Evolutionary conservation across 2,888 invertebrate genomes (phyloP).

Genomic region (Acleris laterana): DNA sequence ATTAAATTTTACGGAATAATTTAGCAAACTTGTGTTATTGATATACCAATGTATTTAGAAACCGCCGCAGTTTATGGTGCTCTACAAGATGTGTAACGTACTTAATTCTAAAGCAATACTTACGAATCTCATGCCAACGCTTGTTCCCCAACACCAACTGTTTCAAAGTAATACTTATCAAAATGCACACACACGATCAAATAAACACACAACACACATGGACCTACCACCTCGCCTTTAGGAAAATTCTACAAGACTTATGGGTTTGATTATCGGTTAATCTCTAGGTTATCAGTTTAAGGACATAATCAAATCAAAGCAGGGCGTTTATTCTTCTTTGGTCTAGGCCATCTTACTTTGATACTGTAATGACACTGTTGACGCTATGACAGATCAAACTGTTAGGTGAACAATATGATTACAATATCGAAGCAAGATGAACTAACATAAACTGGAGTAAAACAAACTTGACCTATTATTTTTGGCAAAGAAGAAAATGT

Average conservation of each 20-base stretch:
- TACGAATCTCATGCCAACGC: conserved; percentile 67
- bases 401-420: too few species aligned
- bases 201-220: conserved; percentile 50
- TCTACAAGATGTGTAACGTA: conserved; percentile 45
- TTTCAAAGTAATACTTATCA: conserved; percentile 59
- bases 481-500: neutral
- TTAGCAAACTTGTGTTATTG: conserved; percentile 12
- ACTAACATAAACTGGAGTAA: too few species aligned
- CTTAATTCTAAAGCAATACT: conserved; percentile 68
- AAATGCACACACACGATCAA: conserved; percentile 66
- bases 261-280: too few species aligned
- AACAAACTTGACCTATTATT: too few species aligned
- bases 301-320: too few species aligned
- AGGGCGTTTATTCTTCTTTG: too few species aligned
- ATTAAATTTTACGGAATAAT: too few species aligned
- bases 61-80: conserved; percentile 12
- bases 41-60: conserved; percentile 7
- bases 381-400: too few species aligned
- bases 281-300: too few species aligned
- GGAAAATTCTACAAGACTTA: conserved; percentile 26
- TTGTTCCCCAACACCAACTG: conserved; percentile 82
- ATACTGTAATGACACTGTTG: too few species aligned
- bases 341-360: too few species aligned
- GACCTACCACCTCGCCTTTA: conserved; percentile 60
- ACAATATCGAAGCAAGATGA: too few species aligned